Conservation (phyloP, 2,113 vertebrate genomes). For the Crotalus helleri region DNA sequence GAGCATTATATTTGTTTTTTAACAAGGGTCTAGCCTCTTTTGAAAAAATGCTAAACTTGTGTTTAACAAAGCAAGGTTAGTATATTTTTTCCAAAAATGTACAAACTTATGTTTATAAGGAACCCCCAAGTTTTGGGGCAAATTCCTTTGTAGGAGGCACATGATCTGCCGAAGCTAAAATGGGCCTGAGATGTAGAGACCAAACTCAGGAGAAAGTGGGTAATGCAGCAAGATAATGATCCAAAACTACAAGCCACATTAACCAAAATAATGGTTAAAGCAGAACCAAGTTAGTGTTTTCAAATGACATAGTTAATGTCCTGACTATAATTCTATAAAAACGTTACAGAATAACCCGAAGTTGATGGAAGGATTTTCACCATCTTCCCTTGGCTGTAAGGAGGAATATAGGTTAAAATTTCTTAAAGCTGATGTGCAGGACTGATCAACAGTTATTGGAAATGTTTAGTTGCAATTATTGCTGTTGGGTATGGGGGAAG, state of each 20-base stretch:
- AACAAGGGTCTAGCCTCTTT: neutral
- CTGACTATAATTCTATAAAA: neutral
- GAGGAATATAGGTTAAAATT: neutral
- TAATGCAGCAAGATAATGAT: neutral
- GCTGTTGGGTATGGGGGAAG: no score
- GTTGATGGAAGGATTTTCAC: neutral
- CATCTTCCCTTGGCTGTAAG: neutral
- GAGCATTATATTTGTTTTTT: neutral
- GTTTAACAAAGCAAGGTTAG: neutral
- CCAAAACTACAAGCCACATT: neutral
- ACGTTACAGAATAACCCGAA: neutral
- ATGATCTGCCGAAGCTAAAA: neutral
- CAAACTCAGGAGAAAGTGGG: neutral
- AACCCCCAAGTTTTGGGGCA: neutral
- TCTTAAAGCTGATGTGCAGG: neutral
- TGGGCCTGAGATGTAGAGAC: neutral
- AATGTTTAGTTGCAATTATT: neutral
- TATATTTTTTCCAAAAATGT: neutral
- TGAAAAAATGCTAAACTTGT: neutral
- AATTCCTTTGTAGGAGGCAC: neutral
- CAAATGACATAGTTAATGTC: neutral
- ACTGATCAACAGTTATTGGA: neutral
- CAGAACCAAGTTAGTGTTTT: neutral
- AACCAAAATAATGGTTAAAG: neutral
- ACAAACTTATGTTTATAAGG: neutral